Evolutionary conservation across 2,888 invertebrate species (phyloP), one percentile per base, ranked within the genome.

Genomic region (Eupithecia inturbata): DNA sequence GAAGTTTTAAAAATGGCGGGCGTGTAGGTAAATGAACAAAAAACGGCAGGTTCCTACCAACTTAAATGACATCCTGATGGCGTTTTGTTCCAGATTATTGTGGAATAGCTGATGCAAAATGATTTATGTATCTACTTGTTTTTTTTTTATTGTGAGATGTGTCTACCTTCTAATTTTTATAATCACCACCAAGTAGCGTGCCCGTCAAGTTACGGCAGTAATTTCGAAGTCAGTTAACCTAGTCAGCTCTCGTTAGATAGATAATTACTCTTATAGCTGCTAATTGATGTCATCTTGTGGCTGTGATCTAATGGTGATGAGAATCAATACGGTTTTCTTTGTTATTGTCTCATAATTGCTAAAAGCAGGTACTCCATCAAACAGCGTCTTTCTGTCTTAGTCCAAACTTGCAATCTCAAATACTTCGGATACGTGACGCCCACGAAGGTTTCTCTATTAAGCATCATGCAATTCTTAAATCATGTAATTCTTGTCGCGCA

Each of bases 211-310:
- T 3, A 41, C 66, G 66, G 39, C 12, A 36, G 66, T 66, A 22
- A 26, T 66, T 64, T 41, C 41, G 64, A 41, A 41, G n/a, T 22
- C 39, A 9, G 6, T 2, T 16, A 22, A 4, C 33, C 19, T 33
- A 33, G 63, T n/a, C 33, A 31, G 22, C 1, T 36, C 36, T 39
- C 26, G 53, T 39, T 60, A n/a, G 41, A 49, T 41, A 41, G 36
- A 41, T 67, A 71, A 71, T 74, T 70, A 73, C 16, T 26, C 64
- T 31, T 71, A 71, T 64, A 64, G 68, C 39, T 67, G 72, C 45
- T 67, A 73, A 73, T 73, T 69, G 73, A 67, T 72, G 68, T 72
- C 68, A 49, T 57, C 66, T 73, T 41, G 68, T n/a, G 60, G 70
- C 45, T 70, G 70, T 64, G 49, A 71, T 71, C 49, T 45, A 31